These are phyloP conservation scores for Eulemur coronatus DNA, from an alignment of 2,797 vertebrate genomes.

Conservation along the genomic window DNA sequence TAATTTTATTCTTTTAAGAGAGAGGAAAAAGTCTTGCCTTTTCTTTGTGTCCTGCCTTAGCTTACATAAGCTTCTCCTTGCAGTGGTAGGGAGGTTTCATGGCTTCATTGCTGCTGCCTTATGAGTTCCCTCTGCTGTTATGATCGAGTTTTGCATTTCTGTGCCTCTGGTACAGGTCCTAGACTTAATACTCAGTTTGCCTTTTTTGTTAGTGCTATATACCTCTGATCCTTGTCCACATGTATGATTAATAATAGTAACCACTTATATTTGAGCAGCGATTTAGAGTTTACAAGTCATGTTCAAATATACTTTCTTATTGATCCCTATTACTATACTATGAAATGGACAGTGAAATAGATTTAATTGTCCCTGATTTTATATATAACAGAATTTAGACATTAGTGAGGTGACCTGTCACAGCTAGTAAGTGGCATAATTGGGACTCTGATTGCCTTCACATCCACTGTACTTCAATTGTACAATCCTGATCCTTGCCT, in stretches of 20 bases:
- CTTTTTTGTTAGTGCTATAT: slow-evolving; percentile 17
- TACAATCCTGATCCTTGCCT: background rate
- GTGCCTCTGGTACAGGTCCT: background rate
- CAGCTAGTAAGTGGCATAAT: background rate
- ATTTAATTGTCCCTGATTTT: slow-evolving; percentile 50
- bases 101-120: background rate
- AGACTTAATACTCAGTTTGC: background rate
- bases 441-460: background rate
- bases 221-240: background rate
- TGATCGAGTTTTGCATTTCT: slow-evolving; percentile 31
- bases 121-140: background rate
- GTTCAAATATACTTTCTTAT: slow-evolving; percentile 40
- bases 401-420: background rate
- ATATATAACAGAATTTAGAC: background rate
- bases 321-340: slow-evolving; percentile 24
- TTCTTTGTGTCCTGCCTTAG: background rate
- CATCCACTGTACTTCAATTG: background rate
- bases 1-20: slow-evolving; percentile 15
- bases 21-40: background rate
- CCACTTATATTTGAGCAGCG: background rate
- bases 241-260: slow-evolving; percentile 18
- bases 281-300: slow-evolving; percentile 43
- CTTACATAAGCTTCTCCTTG: slow-evolving; percentile 4
- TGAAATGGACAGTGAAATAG: slow-evolving; percentile 27
- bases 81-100: background rate